Conservation (phyloP, 2,797 vertebrate species). For the Enteromius unitaeniatus region DNA sequence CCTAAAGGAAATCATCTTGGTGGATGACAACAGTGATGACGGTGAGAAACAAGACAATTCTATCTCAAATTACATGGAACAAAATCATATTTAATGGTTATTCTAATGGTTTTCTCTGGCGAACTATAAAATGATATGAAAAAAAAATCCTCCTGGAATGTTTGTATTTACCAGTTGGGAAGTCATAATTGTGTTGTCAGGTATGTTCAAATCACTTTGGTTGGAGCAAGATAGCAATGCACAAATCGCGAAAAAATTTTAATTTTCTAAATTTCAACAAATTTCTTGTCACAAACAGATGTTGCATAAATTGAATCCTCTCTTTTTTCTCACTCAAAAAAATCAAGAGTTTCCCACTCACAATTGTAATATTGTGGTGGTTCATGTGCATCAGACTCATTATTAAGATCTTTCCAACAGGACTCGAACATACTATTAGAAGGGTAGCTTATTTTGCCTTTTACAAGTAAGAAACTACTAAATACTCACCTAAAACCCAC, state of each 20-base stretch:
- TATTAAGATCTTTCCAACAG: background rate
- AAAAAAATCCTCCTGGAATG: background rate
- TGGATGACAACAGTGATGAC: constrained; percentile 96
- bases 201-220: background rate
- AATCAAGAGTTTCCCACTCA: background rate
- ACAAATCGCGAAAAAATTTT: background rate
- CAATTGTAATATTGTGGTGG: background rate
- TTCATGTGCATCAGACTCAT: background rate
- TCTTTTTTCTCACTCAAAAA: background rate
- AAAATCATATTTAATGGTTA: background rate
- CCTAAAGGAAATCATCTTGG: constrained; percentile 95
- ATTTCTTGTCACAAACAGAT: background rate
- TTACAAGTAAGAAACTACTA: background rate
- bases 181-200: background rate
- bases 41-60: constrained; percentile 73
- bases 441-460: background rate
- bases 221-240: background rate
- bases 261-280: background rate
- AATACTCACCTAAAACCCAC: background rate
- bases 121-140: background rate
- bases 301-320: background rate
- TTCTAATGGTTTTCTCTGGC: background rate
- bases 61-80: background rate
- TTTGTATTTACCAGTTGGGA: background rate
- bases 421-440: background rate